Base-by-base conservation (phyloP, 2,888 invertebrate species). In the Galeopsomyia nigrocyanea region DNA sequence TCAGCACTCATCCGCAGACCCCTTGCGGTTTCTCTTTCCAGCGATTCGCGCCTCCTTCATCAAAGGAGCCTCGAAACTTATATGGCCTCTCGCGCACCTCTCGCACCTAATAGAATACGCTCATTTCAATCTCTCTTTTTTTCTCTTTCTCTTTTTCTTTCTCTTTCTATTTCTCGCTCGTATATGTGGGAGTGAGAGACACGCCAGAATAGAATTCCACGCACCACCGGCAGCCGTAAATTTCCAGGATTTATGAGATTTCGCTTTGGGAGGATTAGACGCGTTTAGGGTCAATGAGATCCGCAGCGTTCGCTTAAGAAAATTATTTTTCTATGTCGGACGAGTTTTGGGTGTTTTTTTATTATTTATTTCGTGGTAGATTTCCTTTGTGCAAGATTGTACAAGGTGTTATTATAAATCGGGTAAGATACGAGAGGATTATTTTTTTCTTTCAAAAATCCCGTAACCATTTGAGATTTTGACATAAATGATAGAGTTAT, bases 61-160 rank as follows among this genome's bases (percentile, higher is more conserved):
- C 58, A 61, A 56, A 61, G 68, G 64, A 72, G 76, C 72, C 75
- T 67, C 72, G 71, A 75, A 75, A 69, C 75, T 73, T 73, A 58
- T 66, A 46, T 51, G 66, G 39, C 19, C 65, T 75, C 77, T 39
- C 73, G 68, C 64, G 60, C 58, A 75, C 76, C 65, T 60, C 31
- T 78, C 77, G 73, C 78, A 76, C 79, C 80, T 85, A 86, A 86
- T 85, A 85, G 84, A 85, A 85, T 83, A 83, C 80, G 53, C 80
- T 81, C 81, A 83, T 84, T 84, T 82, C 80, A 83, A 82, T 82
- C 39, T 82, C 80, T 58, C 68, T 47, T 49, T 63, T 39, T n/a
- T n/a, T n/a, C n/a, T n/a, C n/a, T n/a, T n/a, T 55, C 49, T 74
- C 74, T 65, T 57, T 71, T 47, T 68, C 26, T 62, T 22, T 62